Evolutionary conservation across 2,113 vertebrate genomes (phyloP), one percentile per base, ranked within the genome.

Genomic region (Taxidea taxus): DNA sequence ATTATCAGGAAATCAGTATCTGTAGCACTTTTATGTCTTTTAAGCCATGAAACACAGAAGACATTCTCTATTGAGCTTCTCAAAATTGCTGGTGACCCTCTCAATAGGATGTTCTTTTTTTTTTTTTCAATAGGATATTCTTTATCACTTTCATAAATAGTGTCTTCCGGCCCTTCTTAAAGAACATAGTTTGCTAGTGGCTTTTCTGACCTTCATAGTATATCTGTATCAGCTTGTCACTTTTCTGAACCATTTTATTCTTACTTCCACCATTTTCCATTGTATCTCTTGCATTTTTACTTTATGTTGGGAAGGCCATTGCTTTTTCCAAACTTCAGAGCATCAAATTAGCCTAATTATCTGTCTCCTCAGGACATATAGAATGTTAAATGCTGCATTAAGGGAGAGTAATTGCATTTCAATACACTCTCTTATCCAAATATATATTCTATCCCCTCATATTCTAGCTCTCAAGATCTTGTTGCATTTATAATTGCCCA

Each of bases 221-320:
- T 31, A 56, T 23, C 3, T 2, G 1, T 21, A 15, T 0, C 21
- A 58, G 6, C 1, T 39, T 64, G 14, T 64, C n/a, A 74, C 6
- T n/a, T 83, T 7, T 47, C 37, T 77, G 16, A 88, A 5, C 31
- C 21, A 29, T 62, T 44, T 85, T 66, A 21, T 70, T 85, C 3
- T 1, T 49, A 15, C 9, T 3, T 34, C 60, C 37, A 70, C 68
- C 29, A 66, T 44, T 90, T 92, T 25, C 3, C 10, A 56, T 31
- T 21, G 14, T 58, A 31, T 1, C 11, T 54, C 6, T 64, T 91
- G 27, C 4, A 56, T 64, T 90, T 94, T 64, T 74, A 60, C 15
- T 66, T 62, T 37, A 25, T n/a, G 2, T 37, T 44, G 4, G 1
- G 8, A 60, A 78, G 4, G 12, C 1, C 3, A 70, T 37, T 62